Percentiles rank a stretch among this genome's conserved stretches.
These are phyloP conservation scores for Ophion ventricosus DNA, from an alignment of 2,888 invertebrate species.

Conservation along the genomic window DNA sequence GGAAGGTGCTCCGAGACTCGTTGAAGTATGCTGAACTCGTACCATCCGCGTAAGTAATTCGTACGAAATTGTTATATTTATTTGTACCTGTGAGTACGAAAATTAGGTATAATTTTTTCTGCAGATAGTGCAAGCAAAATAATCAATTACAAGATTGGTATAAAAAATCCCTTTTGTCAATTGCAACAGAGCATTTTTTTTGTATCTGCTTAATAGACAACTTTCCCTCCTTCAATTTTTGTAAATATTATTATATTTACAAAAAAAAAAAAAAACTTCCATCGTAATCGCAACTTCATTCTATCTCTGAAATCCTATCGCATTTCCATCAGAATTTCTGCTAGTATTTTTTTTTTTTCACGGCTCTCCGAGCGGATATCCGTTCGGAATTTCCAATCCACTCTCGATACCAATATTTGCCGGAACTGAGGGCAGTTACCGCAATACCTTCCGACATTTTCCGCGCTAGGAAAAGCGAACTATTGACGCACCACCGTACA, in stretches of 20 bases:
- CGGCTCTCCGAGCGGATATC: too few relatives aligned
- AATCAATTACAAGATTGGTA: too few relatives aligned
- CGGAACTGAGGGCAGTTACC: background rate
- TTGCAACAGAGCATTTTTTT: too few relatives aligned
- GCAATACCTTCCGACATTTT: background rate
- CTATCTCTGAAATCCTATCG: background rate
- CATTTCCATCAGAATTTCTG: background rate
- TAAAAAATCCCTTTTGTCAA: too few relatives aligned
- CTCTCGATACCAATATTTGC: too few relatives aligned
- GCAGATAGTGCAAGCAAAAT: background rate
- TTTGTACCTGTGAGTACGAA: background rate
- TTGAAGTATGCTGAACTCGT: constrained; percentile 66
- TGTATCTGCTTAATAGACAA: background rate
- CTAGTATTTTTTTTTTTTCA: background rate
- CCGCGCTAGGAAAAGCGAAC: background rate
- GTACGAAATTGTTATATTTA: background rate
- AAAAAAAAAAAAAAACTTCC: background rate
- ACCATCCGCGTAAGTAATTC: constrained; percentile 67
- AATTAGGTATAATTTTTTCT: background rate
- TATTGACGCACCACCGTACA: too few relatives aligned
- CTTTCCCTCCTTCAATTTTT: background rate
- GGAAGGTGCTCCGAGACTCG: constrained; percentile 48
- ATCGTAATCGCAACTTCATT: background rate
- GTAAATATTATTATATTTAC: background rate
- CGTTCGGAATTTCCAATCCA: too few relatives aligned